These are phyloP conservation scores for Empis stercorea DNA, from an alignment of 2,888 invertebrate genomes.

Conservation along the genomic window DNA sequence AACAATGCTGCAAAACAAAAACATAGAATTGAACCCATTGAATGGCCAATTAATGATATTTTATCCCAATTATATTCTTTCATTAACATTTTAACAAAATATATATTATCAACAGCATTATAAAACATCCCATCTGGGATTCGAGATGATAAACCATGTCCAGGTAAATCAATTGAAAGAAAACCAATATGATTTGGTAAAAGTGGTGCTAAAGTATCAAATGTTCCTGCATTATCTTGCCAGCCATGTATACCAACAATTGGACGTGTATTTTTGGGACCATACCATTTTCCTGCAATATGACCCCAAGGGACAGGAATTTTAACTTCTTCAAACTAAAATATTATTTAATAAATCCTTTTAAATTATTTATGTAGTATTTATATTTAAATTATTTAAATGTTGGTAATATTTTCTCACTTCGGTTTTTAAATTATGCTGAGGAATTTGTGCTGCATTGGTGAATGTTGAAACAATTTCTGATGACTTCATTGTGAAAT, in stretches of 20 bases:
- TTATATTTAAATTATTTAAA: neutral
- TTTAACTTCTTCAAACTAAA: conserved; percentile 46
- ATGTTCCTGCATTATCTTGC: conserved; percentile 66
- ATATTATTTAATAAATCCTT: neutral
- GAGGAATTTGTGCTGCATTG: neutral
- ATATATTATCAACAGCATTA: conserved; percentile 33
- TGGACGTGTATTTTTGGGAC: conserved; percentile 47
- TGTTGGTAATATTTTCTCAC: neutral
- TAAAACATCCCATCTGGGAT: conserved; percentile 47
- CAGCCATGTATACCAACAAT: conserved; percentile 64
- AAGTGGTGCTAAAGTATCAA: conserved; percentile 54
- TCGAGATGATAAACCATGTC: conserved; percentile 59
- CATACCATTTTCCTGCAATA: conserved; percentile 58
- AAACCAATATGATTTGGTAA: conserved; percentile 39
- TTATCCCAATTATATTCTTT: conserved; percentile 56
- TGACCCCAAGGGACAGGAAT: conserved; percentile 59
- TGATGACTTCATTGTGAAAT: neutral
- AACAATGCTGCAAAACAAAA: conserved; percentile 48
- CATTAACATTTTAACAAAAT: conserved; percentile 42
- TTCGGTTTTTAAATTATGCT: neutral
- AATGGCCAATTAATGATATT: conserved; percentile 54
- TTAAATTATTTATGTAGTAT: too few species aligned
- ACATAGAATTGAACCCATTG: conserved; percentile 49
- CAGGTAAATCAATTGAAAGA: conserved; percentile 53
- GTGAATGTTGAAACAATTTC: neutral